phyloP scores from a whole-genome alignment of 2,888 invertebrate genomes.

The Plutella xylostella region DNA sequence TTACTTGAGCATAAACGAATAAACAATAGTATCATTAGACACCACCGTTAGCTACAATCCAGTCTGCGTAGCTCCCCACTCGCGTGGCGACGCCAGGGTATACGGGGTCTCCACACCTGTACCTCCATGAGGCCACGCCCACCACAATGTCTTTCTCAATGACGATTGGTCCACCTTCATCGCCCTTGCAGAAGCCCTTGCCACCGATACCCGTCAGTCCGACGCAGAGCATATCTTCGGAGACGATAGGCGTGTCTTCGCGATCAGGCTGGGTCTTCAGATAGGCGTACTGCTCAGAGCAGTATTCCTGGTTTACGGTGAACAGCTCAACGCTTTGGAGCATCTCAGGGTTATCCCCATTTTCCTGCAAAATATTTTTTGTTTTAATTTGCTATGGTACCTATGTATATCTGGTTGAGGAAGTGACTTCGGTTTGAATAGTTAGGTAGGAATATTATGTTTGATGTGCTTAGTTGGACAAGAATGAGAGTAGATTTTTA shows the following conservation, averaged over 20 bases:
- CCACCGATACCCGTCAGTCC: conserved; percentile 16
- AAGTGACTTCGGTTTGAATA: no score
- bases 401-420: no score
- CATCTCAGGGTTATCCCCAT: conserved; percentile 10
- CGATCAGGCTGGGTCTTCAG: conserved; percentile 10
- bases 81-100: conserved; percentile 52
- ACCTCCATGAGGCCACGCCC: conserved; percentile 50
- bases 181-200: conserved; percentile 27
- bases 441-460: no score
- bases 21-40: no score
- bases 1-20: no score
- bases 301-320: conserved; percentile 23
- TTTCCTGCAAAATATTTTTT: no score
- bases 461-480: no score
- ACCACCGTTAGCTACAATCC: conserved; percentile 14
- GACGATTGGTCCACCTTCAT: conserved; percentile 40
- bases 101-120: conserved; percentile 38
- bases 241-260: conserved; percentile 12
- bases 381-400: no score
- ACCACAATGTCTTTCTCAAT: conserved; percentile 32
- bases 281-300: conserved; percentile 21
- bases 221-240: conserved; percentile 22
- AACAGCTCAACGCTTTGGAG: conserved; percentile 20
- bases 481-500: no score
- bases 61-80: conserved; percentile 23